Conservation (phyloP, 37 sponge, comb jelly and placozoan genomes). For the Eunapius fragilis region DNA sequence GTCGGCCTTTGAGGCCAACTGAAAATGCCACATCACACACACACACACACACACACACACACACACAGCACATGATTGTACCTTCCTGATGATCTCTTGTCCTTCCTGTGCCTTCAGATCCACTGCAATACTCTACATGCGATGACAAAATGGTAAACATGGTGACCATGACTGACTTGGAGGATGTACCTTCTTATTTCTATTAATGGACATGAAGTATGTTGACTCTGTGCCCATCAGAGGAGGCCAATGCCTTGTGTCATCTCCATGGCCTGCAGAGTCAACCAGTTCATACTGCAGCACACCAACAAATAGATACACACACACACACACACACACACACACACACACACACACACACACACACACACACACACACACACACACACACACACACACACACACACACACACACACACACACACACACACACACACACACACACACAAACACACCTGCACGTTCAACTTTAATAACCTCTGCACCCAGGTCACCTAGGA, state of each 20-base stretch:
- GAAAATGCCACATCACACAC: background rate
- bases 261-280: constrained; percentile 67
- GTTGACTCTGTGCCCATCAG: constrained; percentile 60
- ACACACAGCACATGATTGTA: constrained; percentile 1
- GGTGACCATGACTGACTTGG: no score
- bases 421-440: constrained; percentile 22
- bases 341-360: constrained; percentile 42
- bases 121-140: constrained; percentile 64
- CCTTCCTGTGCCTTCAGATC: constrained; percentile 47
- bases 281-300: background rate
- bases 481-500: constrained; percentile 83
- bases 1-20: constrained; percentile 58
- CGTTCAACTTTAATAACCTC: constrained; percentile 81
- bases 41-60: background rate
- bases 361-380: background rate
- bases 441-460: constrained; percentile 17
- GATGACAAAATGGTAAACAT: background rate
- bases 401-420: background rate
- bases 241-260: constrained; percentile 81
- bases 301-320: no score
- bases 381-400: constrained; percentile 29
- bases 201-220: constrained; percentile 84
- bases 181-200: constrained; percentile 72
- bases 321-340: background rate
- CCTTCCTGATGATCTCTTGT: constrained; percentile 48